Base-by-base conservation (phyloP, 2,113 vertebrate species). In the Tenrec ecaudatus region DNA sequence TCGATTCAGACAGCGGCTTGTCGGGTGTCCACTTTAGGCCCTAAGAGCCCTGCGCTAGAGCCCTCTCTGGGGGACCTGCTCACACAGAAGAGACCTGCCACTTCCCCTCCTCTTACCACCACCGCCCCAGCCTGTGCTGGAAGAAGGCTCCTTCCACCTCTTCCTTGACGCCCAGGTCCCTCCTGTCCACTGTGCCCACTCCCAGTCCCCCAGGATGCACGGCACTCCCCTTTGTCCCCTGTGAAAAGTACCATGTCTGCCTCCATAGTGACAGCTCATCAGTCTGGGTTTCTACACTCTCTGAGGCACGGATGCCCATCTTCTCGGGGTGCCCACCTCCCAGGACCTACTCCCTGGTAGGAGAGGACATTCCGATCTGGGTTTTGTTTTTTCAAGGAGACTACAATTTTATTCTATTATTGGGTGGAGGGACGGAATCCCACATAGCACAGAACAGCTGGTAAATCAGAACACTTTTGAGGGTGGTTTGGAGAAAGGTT, bases 391-490 rank as follows among this genome's bases (percentile, higher is more conserved):
- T 53, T 58, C 31, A 19, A 15, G 78, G 68, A 71, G 93, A 92
- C 77, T 73, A 73, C 93, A 94, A 78, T 53, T 80, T 82, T 58
- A 19, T n/a, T 60, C 1, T 79, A 77, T 75, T 92, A 90, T 94
- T 94, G 71, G 79, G 58, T 10, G 47, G 47, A 10, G 47, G 47
- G 47, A 40, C 47, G 92, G 90, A 71, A 22, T 60, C 47, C 27
- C 38, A 90, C 64, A 85, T 90, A 71, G 92, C 87, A 27, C 31
- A 88, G 81, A 93, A 86, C 57, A 94, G 57, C 87, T 95, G 89
- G 89, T 85, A 66, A 89, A 86, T 89, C 84, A 88, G 93, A 89
- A 89, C 71, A 90, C 60, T 47, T 66, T 79, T 86, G 68, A 80
- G 31, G 68, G 38, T 17, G 40, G 75, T 64, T 66, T 78, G 53